Percentiles rank a stretch among this genome's conserved stretches.
Conservation (phyloP, 2,888 invertebrate genomes). For the Iselma pallidipennis region DNA sequence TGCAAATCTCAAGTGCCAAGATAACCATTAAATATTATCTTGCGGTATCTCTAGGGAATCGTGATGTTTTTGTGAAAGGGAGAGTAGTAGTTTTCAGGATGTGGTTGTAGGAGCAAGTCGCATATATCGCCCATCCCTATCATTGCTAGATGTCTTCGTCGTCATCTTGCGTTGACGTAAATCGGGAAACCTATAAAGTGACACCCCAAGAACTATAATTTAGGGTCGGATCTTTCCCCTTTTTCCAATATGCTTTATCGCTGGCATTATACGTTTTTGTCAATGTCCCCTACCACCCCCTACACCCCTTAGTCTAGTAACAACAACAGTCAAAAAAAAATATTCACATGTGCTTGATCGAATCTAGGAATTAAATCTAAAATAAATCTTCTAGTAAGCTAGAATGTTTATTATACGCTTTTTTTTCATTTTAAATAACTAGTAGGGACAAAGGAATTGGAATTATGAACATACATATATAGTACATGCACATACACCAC, state of each 20-base stretch:
- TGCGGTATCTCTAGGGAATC: constrained; percentile 42
- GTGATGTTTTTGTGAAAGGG: constrained; percentile 17
- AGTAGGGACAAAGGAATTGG: constrained; percentile 1
- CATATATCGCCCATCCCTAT: constrained; percentile 26
- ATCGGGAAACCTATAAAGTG: constrained; percentile 52
- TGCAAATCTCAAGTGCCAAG: constrained; percentile 45
- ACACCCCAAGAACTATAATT: constrained; percentile 48
- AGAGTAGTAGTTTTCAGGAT: constrained; percentile 20
- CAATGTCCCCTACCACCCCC: constrained; percentile 4
- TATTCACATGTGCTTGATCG: constrained; percentile 11
- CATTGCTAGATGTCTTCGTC: constrained; percentile 30
- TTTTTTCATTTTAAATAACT: background rate
- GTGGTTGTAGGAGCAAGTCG: constrained; percentile 30
- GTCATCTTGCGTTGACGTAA: constrained; percentile 53
- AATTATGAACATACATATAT: constrained; percentile 10
- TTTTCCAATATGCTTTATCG: constrained; percentile 48
- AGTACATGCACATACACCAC: background rate
- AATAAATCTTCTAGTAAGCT: background rate
- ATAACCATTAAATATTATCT: constrained; percentile 48
- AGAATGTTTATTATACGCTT: background rate
- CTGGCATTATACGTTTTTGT: constrained; percentile 38
- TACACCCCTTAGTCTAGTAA: background rate
- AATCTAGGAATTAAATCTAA: constrained; percentile 16
- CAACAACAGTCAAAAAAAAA: constrained; percentile 5
- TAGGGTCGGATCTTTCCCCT: constrained; percentile 41